These are phyloP conservation scores for Bombus fervidus DNA, from an alignment of 1,140 invertebrate species.

Conservation along the genomic window DNA sequence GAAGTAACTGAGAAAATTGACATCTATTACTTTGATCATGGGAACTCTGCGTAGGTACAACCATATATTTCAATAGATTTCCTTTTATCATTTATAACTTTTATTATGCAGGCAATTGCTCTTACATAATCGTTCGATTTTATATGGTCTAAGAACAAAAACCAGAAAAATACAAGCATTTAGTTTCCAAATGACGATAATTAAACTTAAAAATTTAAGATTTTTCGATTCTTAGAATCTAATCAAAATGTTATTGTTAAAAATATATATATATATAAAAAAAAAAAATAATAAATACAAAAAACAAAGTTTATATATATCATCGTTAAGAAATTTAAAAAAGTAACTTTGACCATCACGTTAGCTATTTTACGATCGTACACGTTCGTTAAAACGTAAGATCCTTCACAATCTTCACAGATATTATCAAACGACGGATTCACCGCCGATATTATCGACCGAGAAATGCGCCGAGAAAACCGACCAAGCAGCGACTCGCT, in stretches of 20 bases:
- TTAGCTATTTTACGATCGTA: neutral
- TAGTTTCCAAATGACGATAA: neutral
- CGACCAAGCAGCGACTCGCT: constrained; percentile 84
- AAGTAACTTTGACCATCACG: neutral
- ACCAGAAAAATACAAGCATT: neutral
- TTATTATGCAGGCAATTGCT: constrained; percentile 16
- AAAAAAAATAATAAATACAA: neutral
- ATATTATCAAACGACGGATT: constrained; percentile 85
- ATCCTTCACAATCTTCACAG: constrained; percentile 66
- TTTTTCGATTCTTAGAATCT: neutral
- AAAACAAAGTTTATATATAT: neutral
- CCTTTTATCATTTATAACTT: neutral
- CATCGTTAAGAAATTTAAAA: neutral
- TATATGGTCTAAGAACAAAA: neutral
- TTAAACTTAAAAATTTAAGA: neutral
- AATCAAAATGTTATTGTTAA: neutral
- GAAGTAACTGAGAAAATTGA: constrained; percentile 81
- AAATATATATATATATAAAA: neutral
- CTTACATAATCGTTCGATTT: constrained; percentile 23
- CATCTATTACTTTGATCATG: constrained; percentile 87
- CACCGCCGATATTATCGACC: constrained; percentile 83
- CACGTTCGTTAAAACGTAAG: neutral
- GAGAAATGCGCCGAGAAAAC: constrained; percentile 84
- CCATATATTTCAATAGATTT: constrained; percentile 26
- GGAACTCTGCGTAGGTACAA: constrained; percentile 83